Evolutionary conservation across 2,113 vertebrate genomes (phyloP).

Genomic region (Myiopsitta monachus): DNA sequence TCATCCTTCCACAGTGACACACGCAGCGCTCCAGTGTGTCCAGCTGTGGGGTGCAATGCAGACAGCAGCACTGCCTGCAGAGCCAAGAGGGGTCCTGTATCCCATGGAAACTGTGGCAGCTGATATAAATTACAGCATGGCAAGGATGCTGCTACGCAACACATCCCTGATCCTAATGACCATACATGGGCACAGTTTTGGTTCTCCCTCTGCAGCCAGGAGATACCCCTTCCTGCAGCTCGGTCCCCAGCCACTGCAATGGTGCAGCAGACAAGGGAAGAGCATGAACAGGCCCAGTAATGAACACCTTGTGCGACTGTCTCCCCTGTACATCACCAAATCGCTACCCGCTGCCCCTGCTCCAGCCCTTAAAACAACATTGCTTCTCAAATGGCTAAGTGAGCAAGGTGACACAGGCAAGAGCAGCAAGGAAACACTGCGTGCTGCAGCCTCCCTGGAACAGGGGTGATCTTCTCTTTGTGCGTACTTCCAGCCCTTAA

Average conservation of each 20-base stretch:
- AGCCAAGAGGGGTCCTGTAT: slow-evolving; percentile 36
- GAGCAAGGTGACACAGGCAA: background rate
- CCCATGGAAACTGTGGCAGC: slow-evolving; percentile 29
- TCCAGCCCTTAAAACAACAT: background rate
- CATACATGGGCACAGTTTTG: background rate
- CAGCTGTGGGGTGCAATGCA: background rate
- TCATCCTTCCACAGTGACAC: fast-evolving
- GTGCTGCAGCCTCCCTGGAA: background rate
- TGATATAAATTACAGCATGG: background rate
- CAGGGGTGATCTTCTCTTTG: background rate
- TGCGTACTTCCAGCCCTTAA: background rate
- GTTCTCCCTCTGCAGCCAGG: background rate
- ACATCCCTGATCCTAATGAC: background rate
- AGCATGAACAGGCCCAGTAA: background rate
- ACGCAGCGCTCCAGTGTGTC: background rate
- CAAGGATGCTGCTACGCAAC: slow-evolving; percentile 39
- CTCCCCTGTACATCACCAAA: background rate
- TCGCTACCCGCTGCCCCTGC: background rate
- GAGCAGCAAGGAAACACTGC: background rate
- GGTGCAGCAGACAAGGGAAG: background rate
- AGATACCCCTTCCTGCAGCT: background rate
- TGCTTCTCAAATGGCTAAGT: background rate
- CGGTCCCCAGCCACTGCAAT: fast-evolving
- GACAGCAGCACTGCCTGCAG: background rate
- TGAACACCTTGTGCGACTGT: background rate